Base-by-base conservation (phyloP, 2,888 invertebrate species). In the Ichneumon xanthorius region DNA sequence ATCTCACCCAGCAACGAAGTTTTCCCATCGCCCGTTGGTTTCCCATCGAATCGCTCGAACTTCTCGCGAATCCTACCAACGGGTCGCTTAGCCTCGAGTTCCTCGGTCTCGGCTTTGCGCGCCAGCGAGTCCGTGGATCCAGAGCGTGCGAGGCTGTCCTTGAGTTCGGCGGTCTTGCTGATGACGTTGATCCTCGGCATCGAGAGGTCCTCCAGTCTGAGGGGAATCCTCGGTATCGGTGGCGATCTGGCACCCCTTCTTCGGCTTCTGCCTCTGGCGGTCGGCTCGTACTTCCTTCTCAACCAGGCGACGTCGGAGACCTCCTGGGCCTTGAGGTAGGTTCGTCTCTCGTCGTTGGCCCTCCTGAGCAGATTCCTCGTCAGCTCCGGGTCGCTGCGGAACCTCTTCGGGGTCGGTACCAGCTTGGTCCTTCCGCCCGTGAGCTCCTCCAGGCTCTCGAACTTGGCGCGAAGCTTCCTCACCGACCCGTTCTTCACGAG, bases 181-280 rank as follows among this genome's bases (percentile, higher is more conserved):
- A 98, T 98, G n/a, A 98, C 96, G 90, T 98, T 97, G 88, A 98
- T 98, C 90, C 97, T 97, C 0, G 98, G 98, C 97, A 98, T 98
- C 87, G 96, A 96, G 16, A 97, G 95, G 91, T 97, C 97, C 79
- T 96, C 96, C 0, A 96, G 94, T 50, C 96, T 95, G 48, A 97
- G 94, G 0, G 96, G 96, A 50, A 95, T 94, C 55, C 95, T 95
- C 9, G 96, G 96, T 72, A 97, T 96, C 16, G 93, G 92, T 0
- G 97, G 97, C 0, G 97, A 96, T 26, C 86, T 68, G n/a, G 95
- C 94, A 0, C 95, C 94, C 22, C 95, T 92, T 86, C 94, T 92
- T 3, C 95, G 94, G 30, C 94, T 94, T 55, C 96, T 92, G 0
- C 95, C 95, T 45, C 95, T 93, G 14, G 93, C 92, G 4, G 93